Base-by-base conservation (phyloP, 2,888 invertebrate species). In the Craniophora ligustri region DNA sequence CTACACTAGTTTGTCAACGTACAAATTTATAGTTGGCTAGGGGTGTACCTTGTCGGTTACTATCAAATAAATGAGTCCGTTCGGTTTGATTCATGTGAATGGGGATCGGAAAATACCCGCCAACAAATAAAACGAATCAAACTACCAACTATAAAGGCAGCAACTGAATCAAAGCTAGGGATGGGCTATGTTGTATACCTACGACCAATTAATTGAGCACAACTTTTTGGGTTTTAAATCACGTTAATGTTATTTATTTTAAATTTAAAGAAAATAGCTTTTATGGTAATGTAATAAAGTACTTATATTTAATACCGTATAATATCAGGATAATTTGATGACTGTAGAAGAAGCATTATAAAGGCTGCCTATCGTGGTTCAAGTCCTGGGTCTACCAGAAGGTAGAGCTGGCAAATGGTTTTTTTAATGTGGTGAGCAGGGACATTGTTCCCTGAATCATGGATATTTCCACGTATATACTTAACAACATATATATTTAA, bases 41-140 rank as follows among this genome's bases (percentile, higher is more conserved):
- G 79, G 77, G 77, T 81, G 83, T 85, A 85, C 84, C 85, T 85
- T 82, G 82, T 79, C 80, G 77, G 79, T 81, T 78, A 81, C 86
- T 85, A 89, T 87, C 89, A 89, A 91, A 92, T 89, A 91, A 92
- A 92, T 91, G 91, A 91, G 88, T 86, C 80, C 88, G 89, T 78
- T 79, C 88, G 81, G 86, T 90, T 92, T 92, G 91, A 92, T 91
- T 90, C 91, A 92, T 91, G 87, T 80, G 89, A 86, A 90, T 86
- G 85, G 90, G 90, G 90, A 86, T 79, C 85, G 83, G 86, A 78
- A 88, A 90, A 88, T 84, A 83, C 83, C 83, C 83, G 80, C 82
- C 74, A 81, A 83, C 91, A 88, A 91, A 91, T 91, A 91, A 91
- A 91, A 90, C 86, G 85, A 81, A 82, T 82, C 82, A 81, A 83